Conservation (phyloP, 2,113 vertebrate genomes). For the Hymenochirus boettgeri region DNA sequence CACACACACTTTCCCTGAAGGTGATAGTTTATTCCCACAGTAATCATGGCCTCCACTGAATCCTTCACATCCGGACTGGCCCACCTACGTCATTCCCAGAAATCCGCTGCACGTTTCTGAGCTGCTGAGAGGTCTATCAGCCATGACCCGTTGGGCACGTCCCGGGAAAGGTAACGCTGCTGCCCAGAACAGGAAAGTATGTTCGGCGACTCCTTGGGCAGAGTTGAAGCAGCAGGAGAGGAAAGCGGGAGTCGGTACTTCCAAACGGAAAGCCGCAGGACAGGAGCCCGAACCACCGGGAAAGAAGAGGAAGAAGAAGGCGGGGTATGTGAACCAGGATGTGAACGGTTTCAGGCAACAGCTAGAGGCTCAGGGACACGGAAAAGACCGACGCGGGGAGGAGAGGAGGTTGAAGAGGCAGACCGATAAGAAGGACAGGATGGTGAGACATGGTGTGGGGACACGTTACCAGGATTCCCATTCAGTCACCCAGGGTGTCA, state of each 20-base stretch:
- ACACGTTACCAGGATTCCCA: too few relatives aligned
- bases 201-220: slow-evolving; percentile 80
- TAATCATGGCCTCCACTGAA: slow-evolving; percentile 5
- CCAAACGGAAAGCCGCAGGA: neutral
- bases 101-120: neutral
- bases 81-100: neutral
- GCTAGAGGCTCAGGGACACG: slow-evolving; percentile 49
- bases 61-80: neutral
- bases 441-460: slow-evolving; percentile 83
- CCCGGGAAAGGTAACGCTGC: slow-evolving; percentile 75
- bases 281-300: slow-evolving; percentile 40
- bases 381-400: slow-evolving; percentile 78
- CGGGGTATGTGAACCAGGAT: slow-evolving; percentile 71
- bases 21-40: neutral
- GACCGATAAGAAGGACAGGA: slow-evolving; percentile 68
- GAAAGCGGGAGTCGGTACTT: neutral
- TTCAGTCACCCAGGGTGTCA: too few relatives aligned
- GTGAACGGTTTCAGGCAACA: slow-evolving; percentile 79
- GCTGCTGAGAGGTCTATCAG: neutral
- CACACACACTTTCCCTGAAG: too few relatives aligned
- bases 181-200: slow-evolving; percentile 61
- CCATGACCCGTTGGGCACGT: slow-evolving; percentile 88
- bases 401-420: slow-evolving; percentile 78
- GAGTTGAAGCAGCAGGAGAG: slow-evolving; percentile 54
- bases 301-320: slow-evolving; percentile 66